Conservation (phyloP, 2,113 vertebrate genomes). For the Oreochromis tanganicae region DNA sequence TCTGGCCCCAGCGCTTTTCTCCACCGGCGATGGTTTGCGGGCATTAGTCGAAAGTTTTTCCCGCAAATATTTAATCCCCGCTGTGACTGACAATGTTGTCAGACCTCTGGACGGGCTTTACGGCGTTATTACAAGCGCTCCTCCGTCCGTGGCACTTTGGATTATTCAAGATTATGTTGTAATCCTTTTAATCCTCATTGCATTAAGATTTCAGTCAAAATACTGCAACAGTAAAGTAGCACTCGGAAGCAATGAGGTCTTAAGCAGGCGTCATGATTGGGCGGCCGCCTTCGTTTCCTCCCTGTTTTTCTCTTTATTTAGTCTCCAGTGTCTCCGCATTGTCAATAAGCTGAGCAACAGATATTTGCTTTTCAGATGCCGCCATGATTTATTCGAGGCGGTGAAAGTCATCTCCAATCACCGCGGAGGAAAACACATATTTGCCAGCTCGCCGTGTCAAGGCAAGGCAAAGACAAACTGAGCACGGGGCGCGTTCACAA, state of each 20-base stretch:
- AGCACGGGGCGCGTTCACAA: conserved; percentile 9
- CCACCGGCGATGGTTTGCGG: conserved; percentile 5
- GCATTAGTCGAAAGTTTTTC: conserved; percentile 67
- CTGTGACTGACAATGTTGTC: conserved; percentile 85
- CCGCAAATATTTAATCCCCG: conserved; percentile 69
- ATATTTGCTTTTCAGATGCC: conserved; percentile 42
- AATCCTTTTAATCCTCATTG: conserved; percentile 97
- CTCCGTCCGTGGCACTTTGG: conserved; percentile 95
- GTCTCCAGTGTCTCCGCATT: conserved; percentile 18
- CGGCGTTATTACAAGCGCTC: conserved; percentile 91
- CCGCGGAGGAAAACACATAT: conserved; percentile 51
- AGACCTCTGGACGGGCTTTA: conserved; percentile 82
- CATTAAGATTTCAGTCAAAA: conserved; percentile 99
- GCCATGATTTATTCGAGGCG: conserved; percentile 42
- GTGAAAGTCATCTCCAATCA: conserved; percentile 15
- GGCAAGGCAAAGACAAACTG: conserved; percentile 21
- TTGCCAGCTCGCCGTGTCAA: conserved; percentile 17
- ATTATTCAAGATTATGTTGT: conserved; percentile 99
- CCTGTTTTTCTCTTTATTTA: conserved; percentile 46
- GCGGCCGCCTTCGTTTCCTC: conserved; percentile 72
- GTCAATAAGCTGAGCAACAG: conserved; percentile 48
- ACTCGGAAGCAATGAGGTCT: conserved; percentile 85
- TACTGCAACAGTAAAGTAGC: conserved; percentile 89
- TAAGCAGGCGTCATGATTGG: conserved; percentile 82
- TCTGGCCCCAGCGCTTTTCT: conserved; percentile 24